Evolutionary conservation across 1,140 invertebrate species (phyloP).

Genomic region (Physella acuta): DNA sequence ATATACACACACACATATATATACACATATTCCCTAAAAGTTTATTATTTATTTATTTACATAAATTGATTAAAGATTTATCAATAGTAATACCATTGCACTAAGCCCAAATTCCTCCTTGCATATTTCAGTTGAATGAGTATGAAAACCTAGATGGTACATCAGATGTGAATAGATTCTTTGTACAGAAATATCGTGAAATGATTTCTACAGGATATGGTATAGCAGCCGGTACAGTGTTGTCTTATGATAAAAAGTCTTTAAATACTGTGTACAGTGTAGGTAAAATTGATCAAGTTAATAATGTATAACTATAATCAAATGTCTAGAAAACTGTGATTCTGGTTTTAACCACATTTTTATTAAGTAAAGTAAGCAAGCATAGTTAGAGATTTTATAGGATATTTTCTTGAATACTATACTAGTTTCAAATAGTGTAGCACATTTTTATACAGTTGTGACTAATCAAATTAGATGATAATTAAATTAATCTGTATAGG

Average conservation of each 20-base stretch:
- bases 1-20: too few relatives aligned
- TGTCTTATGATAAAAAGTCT: slow-evolving; percentile 37
- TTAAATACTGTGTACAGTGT: slow-evolving; percentile 41
- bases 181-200: slow-evolving; percentile 43
- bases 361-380: too few relatives aligned
- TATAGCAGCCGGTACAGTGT: slow-evolving; percentile 32
- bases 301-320: too few relatives aligned
- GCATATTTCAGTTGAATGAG: slow-evolving; percentile 68
- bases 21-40: not conserved
- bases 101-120: slow-evolving; percentile 26
- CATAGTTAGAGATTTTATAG: too few relatives aligned
- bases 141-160: slow-evolving; percentile 74
- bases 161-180: slow-evolving; percentile 71
- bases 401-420: too few relatives aligned
- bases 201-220: slow-evolving; percentile 21
- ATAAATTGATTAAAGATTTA: not conserved
- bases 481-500: too few relatives aligned
- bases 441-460: too few relatives aligned
- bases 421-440: too few relatives aligned
- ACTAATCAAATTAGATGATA: too few relatives aligned
- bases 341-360: too few relatives aligned
- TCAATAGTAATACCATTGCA: slow-evolving; percentile 60
- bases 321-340: too few relatives aligned
- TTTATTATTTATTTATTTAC: not conserved
- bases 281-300: not conserved